phyloP scores from a whole-genome alignment of 2,888 invertebrate species.

The Coenonympha glycerion region DNA sequence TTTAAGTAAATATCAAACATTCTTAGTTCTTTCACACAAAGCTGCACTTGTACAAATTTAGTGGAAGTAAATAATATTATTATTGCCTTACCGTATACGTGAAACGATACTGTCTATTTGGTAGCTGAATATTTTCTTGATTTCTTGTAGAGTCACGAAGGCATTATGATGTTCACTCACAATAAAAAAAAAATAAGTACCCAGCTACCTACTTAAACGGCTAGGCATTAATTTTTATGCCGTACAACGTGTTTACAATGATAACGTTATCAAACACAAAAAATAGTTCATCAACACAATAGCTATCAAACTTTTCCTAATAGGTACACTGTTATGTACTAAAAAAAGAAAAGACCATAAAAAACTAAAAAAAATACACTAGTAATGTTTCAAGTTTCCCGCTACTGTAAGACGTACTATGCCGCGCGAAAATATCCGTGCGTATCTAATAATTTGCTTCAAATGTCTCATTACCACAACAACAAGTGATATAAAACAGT shows the following conservation, averaged over 20 bases:
- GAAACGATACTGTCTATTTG: neutral
- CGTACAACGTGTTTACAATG: neutral
- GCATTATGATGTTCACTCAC: neutral
- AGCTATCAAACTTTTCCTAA: no score
- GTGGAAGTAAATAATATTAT: neutral
- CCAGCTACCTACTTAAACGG: neutral
- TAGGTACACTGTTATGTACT: no score
- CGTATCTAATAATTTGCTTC: slow-evolving; percentile 8
- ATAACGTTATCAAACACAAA: neutral
- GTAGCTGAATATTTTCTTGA: neutral
- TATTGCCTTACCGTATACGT: neutral
- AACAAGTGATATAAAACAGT: slow-evolving; percentile 10
- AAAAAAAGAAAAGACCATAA: no score
- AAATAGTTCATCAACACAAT: neutral
- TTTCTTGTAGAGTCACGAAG: neutral
- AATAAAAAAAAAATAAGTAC: neutral
- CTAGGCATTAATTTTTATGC: neutral
- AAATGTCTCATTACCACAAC: slow-evolving; percentile 15
- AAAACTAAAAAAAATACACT: no score
- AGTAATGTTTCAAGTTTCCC: neutral
- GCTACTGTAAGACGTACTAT: neutral
- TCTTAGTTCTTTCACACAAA: neutral
- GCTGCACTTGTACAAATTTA: slow-evolving; percentile 4
- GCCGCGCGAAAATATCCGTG: neutral
- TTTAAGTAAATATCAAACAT: neutral